These are phyloP conservation scores for Samia ricini DNA, from an alignment of 1,140 invertebrate genomes.

Conservation along the genomic window DNA sequence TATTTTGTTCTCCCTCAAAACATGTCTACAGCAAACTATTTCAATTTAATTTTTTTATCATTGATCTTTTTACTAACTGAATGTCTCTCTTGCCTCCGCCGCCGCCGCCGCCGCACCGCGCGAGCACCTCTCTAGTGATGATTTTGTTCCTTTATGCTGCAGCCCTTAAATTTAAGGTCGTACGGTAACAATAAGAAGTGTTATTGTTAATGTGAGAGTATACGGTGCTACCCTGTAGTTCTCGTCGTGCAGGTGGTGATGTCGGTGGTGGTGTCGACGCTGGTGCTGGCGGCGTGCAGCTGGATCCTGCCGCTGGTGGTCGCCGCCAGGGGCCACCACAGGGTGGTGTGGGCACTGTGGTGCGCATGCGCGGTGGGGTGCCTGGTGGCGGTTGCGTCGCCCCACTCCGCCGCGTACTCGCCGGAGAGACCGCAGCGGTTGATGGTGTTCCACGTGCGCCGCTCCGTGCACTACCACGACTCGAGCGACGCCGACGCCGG, in stretches of 20 bases:
- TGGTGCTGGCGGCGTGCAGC: constrained; percentile 34
- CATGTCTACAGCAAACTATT: too few species aligned
- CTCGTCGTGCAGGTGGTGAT: constrained; percentile 63
- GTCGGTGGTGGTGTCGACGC: constrained; percentile 31
- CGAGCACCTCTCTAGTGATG: too few species aligned
- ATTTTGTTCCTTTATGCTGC: neutral
- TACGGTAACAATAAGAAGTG: too few species aligned
- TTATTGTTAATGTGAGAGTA: too few species aligned
- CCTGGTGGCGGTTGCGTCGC: constrained; percentile 23
- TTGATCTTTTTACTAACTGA: constrained; percentile 31
- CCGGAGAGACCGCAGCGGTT: constrained; percentile 84
- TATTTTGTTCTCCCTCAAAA: too few species aligned
- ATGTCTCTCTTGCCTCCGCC: constrained; percentile 77
- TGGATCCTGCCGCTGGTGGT: constrained; percentile 49
- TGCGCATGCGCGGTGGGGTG: constrained; percentile 12
- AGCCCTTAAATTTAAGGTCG: neutral
- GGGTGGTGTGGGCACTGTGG: constrained; percentile 12
- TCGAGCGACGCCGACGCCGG: too few species aligned
- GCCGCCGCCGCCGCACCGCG: constrained; percentile 83
- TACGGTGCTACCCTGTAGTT: constrained; percentile 58
- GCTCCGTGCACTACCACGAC: constrained; percentile 38
- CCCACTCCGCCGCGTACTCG: constrained; percentile 86
- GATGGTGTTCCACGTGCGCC: constrained; percentile 75
- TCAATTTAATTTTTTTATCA: too few species aligned
- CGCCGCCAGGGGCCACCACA: constrained; percentile 10